These are phyloP conservation scores for Phania funesta DNA, from an alignment of 2,888 invertebrate genomes.

Conservation along the genomic window DNA sequence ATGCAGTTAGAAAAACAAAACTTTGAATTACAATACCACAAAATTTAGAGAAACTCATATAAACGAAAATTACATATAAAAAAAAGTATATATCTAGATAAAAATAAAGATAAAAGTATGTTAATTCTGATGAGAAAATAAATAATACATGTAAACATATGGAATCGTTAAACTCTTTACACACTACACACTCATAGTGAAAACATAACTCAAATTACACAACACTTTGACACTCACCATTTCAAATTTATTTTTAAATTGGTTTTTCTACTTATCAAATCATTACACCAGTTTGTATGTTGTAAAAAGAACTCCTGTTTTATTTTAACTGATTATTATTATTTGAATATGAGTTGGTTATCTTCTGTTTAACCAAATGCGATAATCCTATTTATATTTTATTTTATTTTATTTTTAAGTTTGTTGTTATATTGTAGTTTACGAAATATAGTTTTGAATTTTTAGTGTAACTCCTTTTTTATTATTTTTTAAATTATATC, in stretches of 20 bases:
- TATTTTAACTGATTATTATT: conserved; percentile 19
- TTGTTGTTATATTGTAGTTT: conserved; percentile 56
- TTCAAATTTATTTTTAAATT: conserved; percentile 2
- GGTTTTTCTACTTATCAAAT: conserved; percentile 14
- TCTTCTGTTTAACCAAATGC: conserved; percentile 36
- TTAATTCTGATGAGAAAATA: conserved; percentile 29
- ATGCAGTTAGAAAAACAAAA: conserved; percentile 33
- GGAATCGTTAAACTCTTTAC: conserved; percentile 53
- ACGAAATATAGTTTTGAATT: conserved; percentile 49
- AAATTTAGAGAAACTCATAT: conserved; percentile 29
- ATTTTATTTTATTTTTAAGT: conserved; percentile 39
- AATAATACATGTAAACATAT: conserved; percentile 25
- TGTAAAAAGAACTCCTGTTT: conserved; percentile 30
- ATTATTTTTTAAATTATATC: conserved; percentile 41
- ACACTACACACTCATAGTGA: conserved; percentile 24
- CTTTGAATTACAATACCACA: conserved; percentile 28
- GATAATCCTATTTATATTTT: conserved; percentile 21
- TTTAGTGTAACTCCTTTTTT: conserved; percentile 30
- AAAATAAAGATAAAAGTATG: conserved; percentile 27
- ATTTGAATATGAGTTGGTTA: conserved; percentile 24
- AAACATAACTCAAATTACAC: background rate
- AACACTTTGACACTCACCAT: background rate
- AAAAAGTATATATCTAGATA: conserved; percentile 35
- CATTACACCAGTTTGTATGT: conserved; percentile 26
- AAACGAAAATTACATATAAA: conserved; percentile 47